Conservation (phyloP, 2,888 invertebrate genomes). For the Drosophila affinis region DNA sequence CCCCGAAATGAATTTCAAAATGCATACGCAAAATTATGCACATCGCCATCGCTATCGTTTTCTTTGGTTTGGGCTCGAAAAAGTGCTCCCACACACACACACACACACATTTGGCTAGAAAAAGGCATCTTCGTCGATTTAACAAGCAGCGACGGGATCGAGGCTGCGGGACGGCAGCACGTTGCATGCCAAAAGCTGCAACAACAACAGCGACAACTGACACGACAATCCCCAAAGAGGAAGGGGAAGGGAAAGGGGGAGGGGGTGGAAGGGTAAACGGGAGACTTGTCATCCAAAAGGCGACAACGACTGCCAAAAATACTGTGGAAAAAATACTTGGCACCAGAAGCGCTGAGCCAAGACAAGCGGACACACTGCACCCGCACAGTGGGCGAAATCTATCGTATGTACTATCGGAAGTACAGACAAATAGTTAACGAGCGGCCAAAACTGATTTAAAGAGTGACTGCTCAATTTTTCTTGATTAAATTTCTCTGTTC, state of each 20-base stretch:
- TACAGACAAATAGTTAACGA: too few relatives aligned
- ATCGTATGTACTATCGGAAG: not conserved
- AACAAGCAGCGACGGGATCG: conserved; percentile 53
- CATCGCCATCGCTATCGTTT: conserved; percentile 57
- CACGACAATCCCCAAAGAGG: conserved; percentile 14
- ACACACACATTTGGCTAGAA: conserved; percentile 53
- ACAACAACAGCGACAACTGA: conserved; percentile 34
- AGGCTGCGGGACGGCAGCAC: conserved; percentile 22
- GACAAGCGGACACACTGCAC: conserved; percentile 21
- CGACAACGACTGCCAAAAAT: conserved; percentile 31
- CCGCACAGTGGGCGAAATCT: conserved; percentile 30
- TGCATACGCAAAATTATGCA: conserved; percentile 76
- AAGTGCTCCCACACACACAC: conserved; percentile 56
- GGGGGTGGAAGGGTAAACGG: conserved; percentile 9
- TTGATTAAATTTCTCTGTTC: too few relatives aligned
- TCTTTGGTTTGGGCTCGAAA: conserved; percentile 21
- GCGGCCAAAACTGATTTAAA: too few relatives aligned
- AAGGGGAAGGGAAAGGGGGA: not conserved
- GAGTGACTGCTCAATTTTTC: too few relatives aligned
- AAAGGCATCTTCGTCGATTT: conserved; percentile 56
- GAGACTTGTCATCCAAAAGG: conserved; percentile 35
- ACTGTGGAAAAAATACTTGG: conserved; percentile 5
- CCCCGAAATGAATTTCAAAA: conserved; percentile 66
- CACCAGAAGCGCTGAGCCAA: conserved; percentile 37
- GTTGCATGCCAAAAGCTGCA: conserved; percentile 54